phyloP scores from a whole-genome alignment of 2,888 invertebrate genomes.

The Lycia hirtaria region DNA sequence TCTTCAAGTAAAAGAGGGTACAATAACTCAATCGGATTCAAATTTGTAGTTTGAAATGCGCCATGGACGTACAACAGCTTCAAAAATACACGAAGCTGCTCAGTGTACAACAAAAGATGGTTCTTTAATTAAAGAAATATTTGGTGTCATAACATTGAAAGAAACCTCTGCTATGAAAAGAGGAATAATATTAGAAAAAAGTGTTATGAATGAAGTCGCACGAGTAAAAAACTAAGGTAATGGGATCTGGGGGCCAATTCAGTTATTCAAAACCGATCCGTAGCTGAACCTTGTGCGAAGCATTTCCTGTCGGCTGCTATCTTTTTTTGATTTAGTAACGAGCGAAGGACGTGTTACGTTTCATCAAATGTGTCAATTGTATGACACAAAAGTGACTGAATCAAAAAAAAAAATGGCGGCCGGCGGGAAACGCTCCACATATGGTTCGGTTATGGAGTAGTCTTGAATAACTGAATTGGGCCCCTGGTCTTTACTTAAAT shows the following conservation, averaged over 20 bases:
- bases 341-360: no score
- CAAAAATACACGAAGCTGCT: neutral
- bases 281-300: no score
- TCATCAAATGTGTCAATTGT: no score
- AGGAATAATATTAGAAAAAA: neutral
- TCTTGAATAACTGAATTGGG: no score
- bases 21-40: conserved; percentile 24
- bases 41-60: conserved; percentile 36
- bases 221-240: neutral
- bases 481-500: neutral
- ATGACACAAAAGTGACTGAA: no score
- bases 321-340: no score
- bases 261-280: no score
- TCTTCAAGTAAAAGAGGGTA: conserved; percentile 10
- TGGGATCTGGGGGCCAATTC: no score
- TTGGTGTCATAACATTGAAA: neutral
- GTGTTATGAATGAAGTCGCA: neutral
- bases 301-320: no score
- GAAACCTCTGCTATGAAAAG: neutral
- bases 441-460: no score
- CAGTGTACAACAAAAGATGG: neutral
- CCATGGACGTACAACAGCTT: conserved; percentile 34
- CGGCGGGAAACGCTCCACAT: no score
- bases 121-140: conserved; percentile 2
- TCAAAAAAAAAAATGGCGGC: no score